These are phyloP conservation scores for Oreohelix idahoensis DNA, from an alignment of 1,140 invertebrate species.

Conservation along the genomic window DNA sequence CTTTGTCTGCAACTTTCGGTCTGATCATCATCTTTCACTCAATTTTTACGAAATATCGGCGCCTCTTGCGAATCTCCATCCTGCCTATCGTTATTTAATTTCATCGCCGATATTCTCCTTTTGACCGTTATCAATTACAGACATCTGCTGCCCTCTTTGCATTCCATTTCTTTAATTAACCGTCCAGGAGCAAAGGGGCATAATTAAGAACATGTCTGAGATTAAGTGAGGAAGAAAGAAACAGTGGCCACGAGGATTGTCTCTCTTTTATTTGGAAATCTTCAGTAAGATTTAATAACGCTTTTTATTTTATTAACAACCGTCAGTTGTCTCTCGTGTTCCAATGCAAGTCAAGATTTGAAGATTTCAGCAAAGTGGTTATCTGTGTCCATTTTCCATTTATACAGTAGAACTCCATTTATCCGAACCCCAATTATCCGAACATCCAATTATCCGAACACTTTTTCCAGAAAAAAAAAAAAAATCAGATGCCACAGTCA, in stretches of 20 bases:
- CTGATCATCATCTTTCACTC: neutral
- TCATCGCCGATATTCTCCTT: neutral
- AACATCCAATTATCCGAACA: no score
- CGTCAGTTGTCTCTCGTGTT: neutral
- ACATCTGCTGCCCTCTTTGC: constrained; percentile 6
- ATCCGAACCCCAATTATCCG: no score
- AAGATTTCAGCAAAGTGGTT: neutral
- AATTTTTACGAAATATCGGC: neutral
- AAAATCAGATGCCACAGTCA: no score
- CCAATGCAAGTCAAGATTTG: neutral
- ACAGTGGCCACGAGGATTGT: neutral
- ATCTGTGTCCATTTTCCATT: no score
- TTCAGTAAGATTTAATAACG: constrained; percentile 9
- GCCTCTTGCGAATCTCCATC: neutral
- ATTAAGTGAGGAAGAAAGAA: neutral
- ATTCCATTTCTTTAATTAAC: constrained; percentile 28
- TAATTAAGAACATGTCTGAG: constrained; percentile 28
- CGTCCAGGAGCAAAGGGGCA: neutral
- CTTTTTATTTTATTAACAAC: neutral
- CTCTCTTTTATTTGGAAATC: neutral
- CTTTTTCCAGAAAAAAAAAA: no score
- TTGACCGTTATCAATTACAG: neutral
- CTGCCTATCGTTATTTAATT: neutral
- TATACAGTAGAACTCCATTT: no score
- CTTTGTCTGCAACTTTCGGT: neutral